A percentile compares a stretch with the other conserved stretches of the same genome.
phyloP scores from a whole-genome alignment of 2,797 vertebrate genomes.

The Mergus octosetaceus region DNA sequence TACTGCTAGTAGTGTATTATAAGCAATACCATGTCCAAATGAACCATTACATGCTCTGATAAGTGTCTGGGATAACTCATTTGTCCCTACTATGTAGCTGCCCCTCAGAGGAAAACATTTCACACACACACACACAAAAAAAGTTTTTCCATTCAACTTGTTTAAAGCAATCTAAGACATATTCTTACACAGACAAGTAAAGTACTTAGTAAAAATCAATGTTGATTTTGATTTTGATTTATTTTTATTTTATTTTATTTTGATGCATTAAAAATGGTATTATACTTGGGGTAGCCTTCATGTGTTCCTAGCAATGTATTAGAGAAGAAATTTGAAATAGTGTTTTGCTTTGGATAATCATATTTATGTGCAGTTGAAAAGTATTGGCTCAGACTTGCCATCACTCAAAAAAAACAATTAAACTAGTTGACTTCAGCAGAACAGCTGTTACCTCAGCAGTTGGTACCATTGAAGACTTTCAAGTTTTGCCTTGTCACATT shows the following conservation, averaged over 20 bases:
- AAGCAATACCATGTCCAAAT: neutral
- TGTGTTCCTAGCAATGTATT: neutral
- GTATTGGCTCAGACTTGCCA: neutral
- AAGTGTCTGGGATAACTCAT: neutral
- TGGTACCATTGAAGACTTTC: rapidly evolving
- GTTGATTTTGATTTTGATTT: neutral
- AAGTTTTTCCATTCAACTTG: neutral
- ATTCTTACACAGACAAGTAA: neutral
- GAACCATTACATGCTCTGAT: neutral
- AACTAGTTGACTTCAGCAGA: neutral
- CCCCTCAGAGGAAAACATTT: rapidly evolving
- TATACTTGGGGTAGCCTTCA: rapidly evolving
- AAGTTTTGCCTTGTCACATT: neutral
- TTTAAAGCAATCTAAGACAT: neutral
- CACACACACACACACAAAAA: too few relatives aligned
- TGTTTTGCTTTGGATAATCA: neutral
- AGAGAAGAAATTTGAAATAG: neutral
- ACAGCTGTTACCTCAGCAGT: neutral
- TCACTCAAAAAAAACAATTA: neutral
- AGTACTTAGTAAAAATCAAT: neutral
- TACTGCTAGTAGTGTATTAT: neutral
- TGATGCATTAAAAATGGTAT: neutral
- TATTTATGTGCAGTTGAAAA: neutral
- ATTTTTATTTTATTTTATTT: neutral
- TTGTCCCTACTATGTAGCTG: neutral